Base-by-base conservation (phyloP, 2,888 invertebrate species). In the Hirudinaria manillensis region DNA sequence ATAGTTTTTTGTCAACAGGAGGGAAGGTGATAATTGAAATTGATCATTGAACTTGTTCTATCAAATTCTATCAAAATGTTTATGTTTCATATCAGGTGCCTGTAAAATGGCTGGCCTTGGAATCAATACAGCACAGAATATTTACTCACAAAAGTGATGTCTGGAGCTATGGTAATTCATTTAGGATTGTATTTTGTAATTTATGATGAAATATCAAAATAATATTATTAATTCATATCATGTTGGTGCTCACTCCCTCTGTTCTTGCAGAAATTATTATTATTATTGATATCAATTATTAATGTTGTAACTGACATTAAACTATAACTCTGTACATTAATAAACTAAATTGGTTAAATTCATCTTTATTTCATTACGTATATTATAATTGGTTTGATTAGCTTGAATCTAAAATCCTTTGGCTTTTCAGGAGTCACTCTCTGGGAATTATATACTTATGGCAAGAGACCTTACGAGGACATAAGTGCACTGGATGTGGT, bases 91-190 rank as follows among this genome's bases (percentile, higher is more conserved):
- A 45, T 29, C 61, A 77, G 77, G 75, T 77, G 75, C 77, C 77
- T 21, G 77, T 77, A 27, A 77, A 75, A 86, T 99, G 99, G 99
- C 87, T 99, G 78, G 99, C 99, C 0, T 86, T 97, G 36, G 99
- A 99, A 86, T 97, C 96, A 83, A 95, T 98, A 78, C 92, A 93
- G 80, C 93, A 96, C 84, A 88, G 95, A 75, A 92, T 95, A 77
- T 98, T 97, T 85, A 98, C 96, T 0, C 96, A 97, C 85, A 97
- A 97, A 83, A 94, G 94, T 80, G 98, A 98, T 84, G 96, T 98
- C 0, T 98, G 98, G 77, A 77, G 77, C 38, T 77, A 72, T 72
- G 76, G 77, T 78, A 71, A 56, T 72, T 56, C 27, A 6, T 36
- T 3, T n/a, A 6, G 21, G n/a, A 24, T 56, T 61, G 24, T 61